Evolutionary conservation across 1,140 invertebrate species (phyloP).

Genomic region (Brachionus asplanchnoidis): DNA sequence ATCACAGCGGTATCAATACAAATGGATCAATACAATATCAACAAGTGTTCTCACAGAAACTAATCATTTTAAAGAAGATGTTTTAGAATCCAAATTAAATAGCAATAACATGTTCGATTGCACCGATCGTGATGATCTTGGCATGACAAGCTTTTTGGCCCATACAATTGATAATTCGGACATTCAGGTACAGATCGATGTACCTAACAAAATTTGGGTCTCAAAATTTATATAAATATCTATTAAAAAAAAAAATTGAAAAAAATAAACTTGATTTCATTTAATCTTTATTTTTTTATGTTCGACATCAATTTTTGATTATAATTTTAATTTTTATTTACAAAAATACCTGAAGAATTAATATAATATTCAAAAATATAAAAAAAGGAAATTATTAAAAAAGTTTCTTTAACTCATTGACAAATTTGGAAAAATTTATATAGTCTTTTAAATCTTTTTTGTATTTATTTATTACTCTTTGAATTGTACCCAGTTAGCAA

Average conservation of each 20-base stretch:
- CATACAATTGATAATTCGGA: conserved; percentile 28
- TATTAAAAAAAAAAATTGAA: not conserved
- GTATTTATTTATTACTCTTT: too few relatives aligned
- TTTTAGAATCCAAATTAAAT: not conserved
- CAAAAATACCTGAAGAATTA: too few relatives aligned
- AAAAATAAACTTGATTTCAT: not conserved
- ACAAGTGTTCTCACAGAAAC: not conserved
- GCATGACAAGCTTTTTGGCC: conserved; percentile 35
- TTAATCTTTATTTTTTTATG: not conserved
- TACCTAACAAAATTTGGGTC: conserved; percentile 39
- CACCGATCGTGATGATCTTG: conserved; percentile 27
- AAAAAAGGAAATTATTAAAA: too few relatives aligned
- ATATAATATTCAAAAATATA: too few relatives aligned
- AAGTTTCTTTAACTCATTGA: too few relatives aligned
- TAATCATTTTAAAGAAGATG: conserved; percentile 11
- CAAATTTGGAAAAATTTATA: too few relatives aligned
- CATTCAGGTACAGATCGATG: conserved; percentile 38
- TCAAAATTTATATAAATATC: conserved; percentile 27
- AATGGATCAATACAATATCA: conserved; percentile 17
- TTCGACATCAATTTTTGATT: not conserved
- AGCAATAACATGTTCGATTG: conserved; percentile 4
- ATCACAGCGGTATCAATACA: conserved; percentile 36
- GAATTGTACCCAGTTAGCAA: too few relatives aligned
- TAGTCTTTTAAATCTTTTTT: too few relatives aligned
- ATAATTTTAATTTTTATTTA: not conserved